Evolutionary conservation across 1,140 invertebrate species (phyloP).

Genomic region (Ridgeia piscesae): DNA sequence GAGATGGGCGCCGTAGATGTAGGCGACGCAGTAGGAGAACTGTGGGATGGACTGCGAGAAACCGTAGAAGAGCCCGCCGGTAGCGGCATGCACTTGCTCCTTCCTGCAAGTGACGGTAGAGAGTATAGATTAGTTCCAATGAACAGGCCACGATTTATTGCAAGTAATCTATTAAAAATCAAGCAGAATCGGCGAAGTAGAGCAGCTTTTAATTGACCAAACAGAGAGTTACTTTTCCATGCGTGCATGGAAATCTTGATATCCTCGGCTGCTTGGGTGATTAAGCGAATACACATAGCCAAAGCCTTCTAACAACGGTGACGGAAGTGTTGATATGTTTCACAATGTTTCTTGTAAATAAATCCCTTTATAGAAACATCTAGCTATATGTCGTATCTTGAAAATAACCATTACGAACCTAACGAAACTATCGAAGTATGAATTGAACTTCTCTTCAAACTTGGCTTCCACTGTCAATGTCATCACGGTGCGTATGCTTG

Average conservation of each 20-base stretch:
- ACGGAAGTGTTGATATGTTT: too few relatives aligned
- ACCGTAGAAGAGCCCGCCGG: constrained; percentile 14
- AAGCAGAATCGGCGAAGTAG: too few relatives aligned
- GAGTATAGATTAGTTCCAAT: too few relatives aligned
- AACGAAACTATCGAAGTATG: constrained; percentile 31
- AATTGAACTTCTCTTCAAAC: constrained; percentile 52
- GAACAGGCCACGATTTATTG: too few relatives aligned
- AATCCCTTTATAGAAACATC: background rate
- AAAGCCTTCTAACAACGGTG: too few relatives aligned
- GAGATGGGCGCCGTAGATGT: constrained; percentile 60
- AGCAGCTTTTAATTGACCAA: too few relatives aligned
- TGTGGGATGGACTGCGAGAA: constrained; percentile 59
- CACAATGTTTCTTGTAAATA: too few relatives aligned
- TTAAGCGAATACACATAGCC: too few relatives aligned
- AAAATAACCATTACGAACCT: constrained; percentile 22
- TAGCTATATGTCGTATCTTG: background rate
- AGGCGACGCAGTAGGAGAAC: constrained; percentile 61
- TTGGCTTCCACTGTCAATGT: constrained; percentile 55
- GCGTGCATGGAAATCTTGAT: too few relatives aligned
- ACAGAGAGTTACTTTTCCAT: too few relatives aligned
- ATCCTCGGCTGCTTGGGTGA: too few relatives aligned
- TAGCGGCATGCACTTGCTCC: constrained; percentile 3
- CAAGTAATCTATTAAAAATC: too few relatives aligned
- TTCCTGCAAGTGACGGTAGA: background rate
- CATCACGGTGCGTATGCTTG: constrained; percentile 61